Evolutionary conservation across 2,113 vertebrate species (phyloP).

Genomic region (Chamaetylas fuelleborni): DNA sequence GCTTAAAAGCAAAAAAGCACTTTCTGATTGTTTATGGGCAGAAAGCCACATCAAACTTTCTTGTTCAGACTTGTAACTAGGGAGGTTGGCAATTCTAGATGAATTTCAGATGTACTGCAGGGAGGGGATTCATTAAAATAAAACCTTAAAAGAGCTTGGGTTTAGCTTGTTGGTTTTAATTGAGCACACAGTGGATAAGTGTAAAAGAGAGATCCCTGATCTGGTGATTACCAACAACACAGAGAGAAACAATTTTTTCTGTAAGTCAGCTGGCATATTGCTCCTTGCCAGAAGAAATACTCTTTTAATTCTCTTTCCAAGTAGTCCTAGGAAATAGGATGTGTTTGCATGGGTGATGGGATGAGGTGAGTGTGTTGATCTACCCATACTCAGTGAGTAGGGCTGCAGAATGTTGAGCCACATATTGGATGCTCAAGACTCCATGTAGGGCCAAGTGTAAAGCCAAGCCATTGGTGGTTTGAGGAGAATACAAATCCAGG

Average conservation of each 20-base stretch:
- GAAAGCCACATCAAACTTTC: not conserved
- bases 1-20: not conserved
- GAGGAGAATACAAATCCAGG: not conserved
- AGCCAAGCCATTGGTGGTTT: not conserved
- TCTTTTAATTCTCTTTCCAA: not conserved
- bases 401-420: not conserved
- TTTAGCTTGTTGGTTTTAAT: not conserved
- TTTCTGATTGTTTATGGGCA: not conserved
- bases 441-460: not conserved
- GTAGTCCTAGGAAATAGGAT: not conserved
- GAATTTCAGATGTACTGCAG: not conserved
- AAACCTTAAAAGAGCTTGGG: not conserved
- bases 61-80: not conserved
- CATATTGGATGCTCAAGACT: not conserved
- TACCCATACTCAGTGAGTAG: not conserved
- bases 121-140: not conserved
- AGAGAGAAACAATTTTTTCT: not conserved
- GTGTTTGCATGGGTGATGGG: not conserved
- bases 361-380: not conserved
- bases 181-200: not conserved
- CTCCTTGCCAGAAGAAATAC: not conserved
- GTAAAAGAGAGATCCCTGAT: not conserved
- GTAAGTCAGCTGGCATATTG: not conserved
- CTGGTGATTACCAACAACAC: not conserved
- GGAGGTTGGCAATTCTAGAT: not conserved